phyloP scores from a whole-genome alignment of 2,113 vertebrate species.

The Craseonycteris thonglongyai region DNA sequence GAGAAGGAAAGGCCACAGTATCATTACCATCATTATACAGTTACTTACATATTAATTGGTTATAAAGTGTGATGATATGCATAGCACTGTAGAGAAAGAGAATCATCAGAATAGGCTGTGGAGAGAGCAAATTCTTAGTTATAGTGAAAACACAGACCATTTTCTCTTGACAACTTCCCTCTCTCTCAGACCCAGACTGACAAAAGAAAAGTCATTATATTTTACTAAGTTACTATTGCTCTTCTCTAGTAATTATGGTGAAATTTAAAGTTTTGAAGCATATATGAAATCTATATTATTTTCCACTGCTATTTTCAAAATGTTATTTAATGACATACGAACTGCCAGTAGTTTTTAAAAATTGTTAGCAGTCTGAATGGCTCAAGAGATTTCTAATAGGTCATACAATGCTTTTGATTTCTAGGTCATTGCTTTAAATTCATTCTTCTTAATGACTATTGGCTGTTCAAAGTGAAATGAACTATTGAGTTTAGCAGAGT shows the following conservation, averaged over 20 bases:
- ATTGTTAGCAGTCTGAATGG: background rate
- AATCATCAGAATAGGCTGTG: background rate
- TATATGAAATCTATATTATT: background rate
- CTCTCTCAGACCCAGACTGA: background rate
- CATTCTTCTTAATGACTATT: conserved; percentile 48
- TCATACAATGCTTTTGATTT: conserved; percentile 49
- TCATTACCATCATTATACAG: background rate
- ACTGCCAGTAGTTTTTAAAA: conserved; percentile 34
- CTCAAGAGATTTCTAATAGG: conserved; percentile 14
- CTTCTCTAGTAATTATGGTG: background rate
- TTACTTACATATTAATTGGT: conserved; percentile 32
- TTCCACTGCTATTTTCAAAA: conserved; percentile 1
- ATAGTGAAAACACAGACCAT: background rate
- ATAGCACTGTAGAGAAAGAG: background rate
- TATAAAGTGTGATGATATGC: background rate
- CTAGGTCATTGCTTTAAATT: conserved; percentile 54
- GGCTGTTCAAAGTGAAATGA: conserved; percentile 51
- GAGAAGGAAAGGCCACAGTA: background rate
- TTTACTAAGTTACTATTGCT: background rate
- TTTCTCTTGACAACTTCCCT: background rate
- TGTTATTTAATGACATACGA: conserved; percentile 21
- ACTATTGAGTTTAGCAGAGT: conserved; percentile 31
- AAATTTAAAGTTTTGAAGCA: background rate
- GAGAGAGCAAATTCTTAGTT: background rate
- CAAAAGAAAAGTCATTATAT: background rate